phyloP scores from a whole-genome alignment of 1,140 invertebrate genomes.

The Arctopsyche grandis region DNA sequence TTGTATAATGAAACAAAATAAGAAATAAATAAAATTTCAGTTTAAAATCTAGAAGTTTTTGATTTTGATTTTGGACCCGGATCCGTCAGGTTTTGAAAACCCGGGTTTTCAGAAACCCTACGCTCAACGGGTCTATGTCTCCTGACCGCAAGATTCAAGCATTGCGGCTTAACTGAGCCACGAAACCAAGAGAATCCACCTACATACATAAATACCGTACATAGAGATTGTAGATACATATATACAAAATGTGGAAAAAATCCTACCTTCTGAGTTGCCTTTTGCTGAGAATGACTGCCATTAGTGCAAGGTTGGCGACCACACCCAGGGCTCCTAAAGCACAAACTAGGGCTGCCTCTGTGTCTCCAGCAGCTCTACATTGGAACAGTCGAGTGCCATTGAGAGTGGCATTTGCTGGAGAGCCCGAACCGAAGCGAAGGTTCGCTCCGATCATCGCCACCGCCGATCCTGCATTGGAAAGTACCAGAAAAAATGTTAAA shows the following conservation, averaged over 20 bases:
- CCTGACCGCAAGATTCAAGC: too few species aligned
- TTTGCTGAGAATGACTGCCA: constrained; percentile 81
- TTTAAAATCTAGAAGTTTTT: too few species aligned
- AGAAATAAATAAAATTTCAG: too few species aligned
- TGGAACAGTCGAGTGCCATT: constrained; percentile 77
- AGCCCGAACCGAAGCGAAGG: constrained; percentile 75
- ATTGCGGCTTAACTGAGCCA: too few species aligned
- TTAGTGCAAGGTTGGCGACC: constrained; percentile 82
- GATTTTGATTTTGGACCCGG: too few species aligned
- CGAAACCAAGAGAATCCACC: too few species aligned
- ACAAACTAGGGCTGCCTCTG: constrained; percentile 82
- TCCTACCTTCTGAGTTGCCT: constrained; percentile 76
- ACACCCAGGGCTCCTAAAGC: constrained; percentile 82
- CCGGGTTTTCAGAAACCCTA: too few species aligned
- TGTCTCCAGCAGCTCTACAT: constrained; percentile 82
- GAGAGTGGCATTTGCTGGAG: constrained; percentile 71
- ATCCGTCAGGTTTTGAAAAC: too few species aligned
- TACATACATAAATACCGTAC: too few species aligned
- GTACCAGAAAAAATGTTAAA: constrained; percentile 2
- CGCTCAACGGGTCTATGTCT: too few species aligned
- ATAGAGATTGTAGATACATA: background rate
- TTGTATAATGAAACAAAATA: too few species aligned
- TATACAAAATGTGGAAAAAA: background rate
- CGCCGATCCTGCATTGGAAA: constrained; percentile 67
- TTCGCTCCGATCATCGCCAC: constrained; percentile 83